Evolutionary conservation across 1,140 invertebrate genomes (phyloP).

Genomic region (Sarcophaga bullata): DNA sequence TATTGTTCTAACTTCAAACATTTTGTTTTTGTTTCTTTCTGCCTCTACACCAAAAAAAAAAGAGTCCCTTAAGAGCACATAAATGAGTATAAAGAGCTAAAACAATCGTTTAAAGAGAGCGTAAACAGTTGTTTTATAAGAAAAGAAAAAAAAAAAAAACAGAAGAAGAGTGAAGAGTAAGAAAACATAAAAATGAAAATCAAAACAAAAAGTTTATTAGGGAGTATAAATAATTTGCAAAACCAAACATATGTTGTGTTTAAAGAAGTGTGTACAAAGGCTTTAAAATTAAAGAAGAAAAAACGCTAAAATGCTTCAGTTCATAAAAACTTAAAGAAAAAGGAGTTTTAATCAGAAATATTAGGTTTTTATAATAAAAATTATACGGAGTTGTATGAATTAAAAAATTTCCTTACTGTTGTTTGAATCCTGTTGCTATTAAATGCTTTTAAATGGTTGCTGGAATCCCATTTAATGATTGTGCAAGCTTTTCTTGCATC

Average conservation of each 20-base stretch:
- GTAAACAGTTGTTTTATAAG: too few species aligned
- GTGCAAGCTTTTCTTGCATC: too few species aligned
- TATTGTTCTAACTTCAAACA: not conserved
- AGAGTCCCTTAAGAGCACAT: not conserved
- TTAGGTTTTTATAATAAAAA: too few species aligned
- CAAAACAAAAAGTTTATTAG: not conserved
- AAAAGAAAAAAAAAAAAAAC: too few species aligned
- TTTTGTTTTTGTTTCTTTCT: too few species aligned
- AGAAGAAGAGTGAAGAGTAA: not conserved
- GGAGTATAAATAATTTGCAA: not conserved
- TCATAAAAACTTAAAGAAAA: not conserved
- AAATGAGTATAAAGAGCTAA: not conserved
- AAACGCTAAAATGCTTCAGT: not conserved
- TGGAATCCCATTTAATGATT: too few species aligned
- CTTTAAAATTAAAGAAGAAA: not conserved
- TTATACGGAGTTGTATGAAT: too few species aligned
- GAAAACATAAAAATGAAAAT: not conserved
- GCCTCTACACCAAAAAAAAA: not conserved
- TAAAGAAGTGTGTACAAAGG: not conserved
- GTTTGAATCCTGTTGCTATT: too few species aligned
- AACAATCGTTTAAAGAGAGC: too few species aligned
- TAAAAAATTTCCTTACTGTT: too few species aligned
- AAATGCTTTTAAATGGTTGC: too few species aligned
- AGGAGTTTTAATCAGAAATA: not conserved
- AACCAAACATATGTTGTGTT: not conserved